A percentile compares a stretch with the other conserved stretches of the same genome.
Conservation (phyloP, 2,113 vertebrate genomes). For the Rhipidura dahli region DNA sequence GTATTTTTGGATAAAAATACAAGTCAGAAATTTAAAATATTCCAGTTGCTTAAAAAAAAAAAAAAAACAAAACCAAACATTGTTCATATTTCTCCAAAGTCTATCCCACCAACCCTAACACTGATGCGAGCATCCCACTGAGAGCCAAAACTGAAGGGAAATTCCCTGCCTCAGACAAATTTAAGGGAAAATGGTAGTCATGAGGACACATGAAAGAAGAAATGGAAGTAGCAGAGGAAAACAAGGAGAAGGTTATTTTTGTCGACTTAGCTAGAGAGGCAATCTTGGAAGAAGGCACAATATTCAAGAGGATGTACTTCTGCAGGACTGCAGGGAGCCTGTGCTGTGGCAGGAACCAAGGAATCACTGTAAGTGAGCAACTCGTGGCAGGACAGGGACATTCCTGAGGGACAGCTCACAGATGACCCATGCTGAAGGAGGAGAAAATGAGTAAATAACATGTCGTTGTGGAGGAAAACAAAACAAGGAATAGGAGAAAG, state of each 20-base stretch:
- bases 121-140: neutral
- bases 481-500: neutral
- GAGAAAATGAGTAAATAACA: neutral
- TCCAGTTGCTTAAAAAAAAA: neutral
- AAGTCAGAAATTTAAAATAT: neutral
- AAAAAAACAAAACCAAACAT: too few relatives aligned
- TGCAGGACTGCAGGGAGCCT: neutral
- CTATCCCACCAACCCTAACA: neutral
- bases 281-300: neutral
- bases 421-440: neutral
- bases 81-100: neutral
- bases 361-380: neutral
- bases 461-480: neutral
- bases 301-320: neutral
- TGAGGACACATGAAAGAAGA: neutral
- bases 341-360: neutral
- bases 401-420: neutral
- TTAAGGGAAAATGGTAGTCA: neutral
- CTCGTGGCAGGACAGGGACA: neutral
- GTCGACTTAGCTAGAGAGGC: neutral
- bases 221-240: neutral
- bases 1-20: neutral
- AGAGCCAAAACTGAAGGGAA: neutral
- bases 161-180: neutral
- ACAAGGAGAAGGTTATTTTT: accelerated